Evolutionary conservation across 2,113 vertebrate genomes (phyloP).

Genomic region (human (Homo sapiens)): DNA sequence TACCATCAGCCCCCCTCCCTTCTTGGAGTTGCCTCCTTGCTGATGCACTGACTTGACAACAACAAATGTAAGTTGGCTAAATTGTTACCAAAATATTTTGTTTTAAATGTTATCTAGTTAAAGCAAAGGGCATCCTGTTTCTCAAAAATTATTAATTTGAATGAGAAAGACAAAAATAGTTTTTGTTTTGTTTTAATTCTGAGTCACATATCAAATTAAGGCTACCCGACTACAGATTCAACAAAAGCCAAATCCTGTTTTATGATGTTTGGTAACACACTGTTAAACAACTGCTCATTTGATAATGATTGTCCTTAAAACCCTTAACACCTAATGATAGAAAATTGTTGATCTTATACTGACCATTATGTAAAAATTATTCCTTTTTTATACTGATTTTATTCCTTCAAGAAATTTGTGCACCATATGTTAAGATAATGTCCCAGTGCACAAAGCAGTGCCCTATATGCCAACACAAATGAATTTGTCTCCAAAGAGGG

Average conservation of each 20-base stretch:
- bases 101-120: not conserved
- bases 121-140: not conserved
- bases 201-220: no score
- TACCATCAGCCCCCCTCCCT: accelerated
- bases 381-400: not conserved
- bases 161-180: not conserved
- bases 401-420: not conserved
- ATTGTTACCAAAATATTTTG: not conserved
- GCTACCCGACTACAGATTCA: no score
- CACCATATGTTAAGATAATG: not conserved
- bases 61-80: not conserved
- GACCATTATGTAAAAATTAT: not conserved
- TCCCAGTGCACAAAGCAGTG: not conserved
- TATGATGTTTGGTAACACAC: not conserved
- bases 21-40: no score
- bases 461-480: not conserved
- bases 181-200: not conserved
- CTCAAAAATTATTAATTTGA: not conserved
- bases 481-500: not conserved
- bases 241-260: not conserved
- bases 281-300: not conserved
- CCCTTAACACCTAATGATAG: not conserved
- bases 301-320: not conserved
- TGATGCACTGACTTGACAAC: not conserved
- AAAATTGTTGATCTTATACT: not conserved